phyloP scores from a whole-genome alignment of 2,888 invertebrate species.

The Drosophila ustulata region DNA sequence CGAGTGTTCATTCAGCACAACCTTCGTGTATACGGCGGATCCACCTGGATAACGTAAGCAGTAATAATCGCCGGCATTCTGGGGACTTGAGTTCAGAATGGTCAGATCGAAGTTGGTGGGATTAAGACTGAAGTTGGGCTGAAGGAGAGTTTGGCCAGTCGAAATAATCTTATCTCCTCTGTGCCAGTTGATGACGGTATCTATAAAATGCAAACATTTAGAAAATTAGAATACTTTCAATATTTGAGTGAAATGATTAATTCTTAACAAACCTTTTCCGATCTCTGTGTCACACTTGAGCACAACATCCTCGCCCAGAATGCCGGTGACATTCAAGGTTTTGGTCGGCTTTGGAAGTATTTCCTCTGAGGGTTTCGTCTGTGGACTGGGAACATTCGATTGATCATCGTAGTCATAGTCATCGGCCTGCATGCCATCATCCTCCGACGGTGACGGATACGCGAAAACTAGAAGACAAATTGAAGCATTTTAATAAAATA shows the following conservation, averaged over 20 bases:
- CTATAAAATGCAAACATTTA: neutral
- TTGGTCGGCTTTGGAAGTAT: conserved; percentile 3
- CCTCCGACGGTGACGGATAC: conserved; percentile 30
- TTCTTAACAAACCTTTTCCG: conserved; percentile 34
- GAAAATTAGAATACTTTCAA: neutral
- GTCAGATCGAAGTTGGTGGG: conserved; percentile 58
- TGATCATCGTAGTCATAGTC: conserved; percentile 60
- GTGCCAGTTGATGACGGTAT: conserved; percentile 69
- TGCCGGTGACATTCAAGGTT: conserved; percentile 38
- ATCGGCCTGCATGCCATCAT: conserved; percentile 48
- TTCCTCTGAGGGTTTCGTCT: conserved; percentile 39
- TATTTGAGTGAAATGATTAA: neutral
- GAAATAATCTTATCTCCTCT: conserved; percentile 51
- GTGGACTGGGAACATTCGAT: conserved; percentile 44
- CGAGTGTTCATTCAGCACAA: conserved; percentile 63
- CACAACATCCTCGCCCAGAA: conserved; percentile 56
- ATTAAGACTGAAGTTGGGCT: conserved; percentile 60
- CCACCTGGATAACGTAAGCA: conserved; percentile 68
- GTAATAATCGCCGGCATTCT: conserved; percentile 64
- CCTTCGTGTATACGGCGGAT: conserved; percentile 46
- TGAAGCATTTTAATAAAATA: neutral
- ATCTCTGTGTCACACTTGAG: conserved; percentile 48
- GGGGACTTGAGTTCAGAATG: conserved; percentile 67
- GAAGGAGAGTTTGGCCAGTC: conserved; percentile 55
- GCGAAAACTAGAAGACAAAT: conserved; percentile 34